A percentile compares a stretch with the other conserved stretches of the same genome.
Conservation (phyloP, 2,888 invertebrate species). For the Noctua fimbriata region DNA sequence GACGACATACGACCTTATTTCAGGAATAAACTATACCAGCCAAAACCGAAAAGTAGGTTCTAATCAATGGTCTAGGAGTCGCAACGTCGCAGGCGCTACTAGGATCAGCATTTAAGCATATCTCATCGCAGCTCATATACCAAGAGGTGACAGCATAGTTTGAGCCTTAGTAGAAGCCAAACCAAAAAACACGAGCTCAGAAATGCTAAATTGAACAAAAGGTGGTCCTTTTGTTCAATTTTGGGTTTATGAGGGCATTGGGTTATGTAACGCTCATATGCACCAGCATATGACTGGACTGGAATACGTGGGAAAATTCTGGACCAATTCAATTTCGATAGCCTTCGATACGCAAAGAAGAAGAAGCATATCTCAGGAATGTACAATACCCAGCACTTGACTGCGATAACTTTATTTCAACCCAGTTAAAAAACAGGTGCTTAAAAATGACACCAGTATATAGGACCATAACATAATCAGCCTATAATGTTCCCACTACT, state of each 20-base stretch:
- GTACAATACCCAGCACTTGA: neutral
- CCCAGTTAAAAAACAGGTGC: neutral
- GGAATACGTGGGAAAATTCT: too few species aligned
- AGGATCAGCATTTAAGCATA: neutral
- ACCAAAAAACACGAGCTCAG: conserved; percentile 39
- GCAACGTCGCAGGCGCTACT: too few species aligned
- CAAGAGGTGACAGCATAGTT: neutral
- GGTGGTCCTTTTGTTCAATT: too few species aligned
- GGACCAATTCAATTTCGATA: neutral
- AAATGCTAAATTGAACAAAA: too few species aligned
- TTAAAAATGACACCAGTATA: neutral
- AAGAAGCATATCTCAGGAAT: neutral
- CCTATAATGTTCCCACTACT: too few species aligned
- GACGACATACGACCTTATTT: neutral
- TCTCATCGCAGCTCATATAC: neutral
- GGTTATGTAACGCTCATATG: too few species aligned
- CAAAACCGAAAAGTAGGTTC: neutral
- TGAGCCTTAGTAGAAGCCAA: conserved; percentile 3
- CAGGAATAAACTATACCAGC: neutral
- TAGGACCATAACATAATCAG: neutral
- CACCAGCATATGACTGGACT: too few species aligned
- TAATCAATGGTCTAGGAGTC: neutral
- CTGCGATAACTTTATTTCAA: neutral
- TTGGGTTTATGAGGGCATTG: too few species aligned
- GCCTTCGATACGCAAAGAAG: neutral